phyloP scores from a whole-genome alignment of 2,113 vertebrate species.

The Odontophorus gujanensis region DNA sequence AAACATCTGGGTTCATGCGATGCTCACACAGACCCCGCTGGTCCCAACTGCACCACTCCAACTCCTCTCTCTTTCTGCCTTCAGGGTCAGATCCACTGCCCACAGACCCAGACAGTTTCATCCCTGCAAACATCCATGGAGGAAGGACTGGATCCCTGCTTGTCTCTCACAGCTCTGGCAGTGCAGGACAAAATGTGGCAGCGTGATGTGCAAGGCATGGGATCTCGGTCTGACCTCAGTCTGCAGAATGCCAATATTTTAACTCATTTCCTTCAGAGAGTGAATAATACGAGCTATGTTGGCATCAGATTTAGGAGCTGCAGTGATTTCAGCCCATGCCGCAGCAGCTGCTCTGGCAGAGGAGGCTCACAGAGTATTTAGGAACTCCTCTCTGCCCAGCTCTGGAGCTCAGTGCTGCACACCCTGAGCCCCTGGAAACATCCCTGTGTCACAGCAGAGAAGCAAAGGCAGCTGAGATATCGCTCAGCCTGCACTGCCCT shows the following conservation, averaged over 20 bases:
- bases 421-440: neutral
- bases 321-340: neutral
- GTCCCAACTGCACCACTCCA: neutral
- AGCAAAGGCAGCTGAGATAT: neutral
- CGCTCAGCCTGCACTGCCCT: fast-evolving
- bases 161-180: neutral
- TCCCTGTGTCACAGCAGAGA: neutral
- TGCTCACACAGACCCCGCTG: neutral
- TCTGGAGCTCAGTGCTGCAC: neutral
- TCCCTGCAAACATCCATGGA: neutral
- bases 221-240: neutral
- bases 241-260: neutral
- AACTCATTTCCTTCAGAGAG: neutral
- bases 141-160: neutral
- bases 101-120: neutral
- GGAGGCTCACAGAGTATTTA: fast-evolving
- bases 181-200: neutral
- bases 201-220: fast-evolving
- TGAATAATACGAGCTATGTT: neutral
- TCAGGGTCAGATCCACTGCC: neutral
- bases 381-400: neutral
- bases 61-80: neutral
- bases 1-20: neutral
- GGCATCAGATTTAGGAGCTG: neutral
- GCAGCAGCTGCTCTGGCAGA: neutral